Base-by-base conservation (phyloP, 2,888 invertebrate genomes). In the Drosophila monieri region DNA sequence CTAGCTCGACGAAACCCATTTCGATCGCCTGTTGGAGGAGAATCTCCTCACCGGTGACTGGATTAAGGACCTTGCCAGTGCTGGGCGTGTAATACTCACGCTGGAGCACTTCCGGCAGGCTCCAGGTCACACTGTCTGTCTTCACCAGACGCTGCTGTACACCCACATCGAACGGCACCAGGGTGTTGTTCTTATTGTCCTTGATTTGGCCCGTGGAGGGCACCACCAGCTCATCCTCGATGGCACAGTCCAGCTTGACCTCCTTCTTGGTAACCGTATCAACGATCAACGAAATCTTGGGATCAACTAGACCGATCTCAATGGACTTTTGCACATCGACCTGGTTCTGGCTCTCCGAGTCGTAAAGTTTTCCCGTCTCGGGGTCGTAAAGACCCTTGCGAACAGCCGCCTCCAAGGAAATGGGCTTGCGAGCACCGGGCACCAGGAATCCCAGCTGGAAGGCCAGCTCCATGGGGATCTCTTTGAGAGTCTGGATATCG, bases 381-480 rank as follows among this genome's bases (percentile, higher is more conserved):
- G 94, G 92, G 89, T 95, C 94, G 88, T 96, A 96, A 75, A 95
- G 92, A 60, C 94, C 94, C 89, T 94, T 94, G 37, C 93, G 93
- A 62, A 96, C 93, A n/a, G 95, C 93, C 1, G 96, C 96, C 91
- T 95, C 95, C 60, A 98, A 92, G 10, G 96, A 95, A 84, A 97
- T 94, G 0, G 97, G 95, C 87, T 94, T 94, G 58, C 94, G 92
- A 41, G 94, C 93, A 53, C 94, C 94, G 25, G 95, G 93, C 46
- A 95, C 93, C 35, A 97, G 93, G 52, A 94, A 92, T 43, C 97
- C 96, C 76, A 94, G 92, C 76, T 93, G 92, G 78, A 96, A 95
- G 6, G 96, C 96, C 65, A 94, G 92, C 30, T 94, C 93, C 74
- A 96, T 94, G 85, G 94, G 93, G 58, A 96, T 94, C 73, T 94